Evolutionary conservation across 2,113 vertebrate species (phyloP), one percentile per base, ranked within the genome.

Genomic region (Bubalus kerabau): DNA sequence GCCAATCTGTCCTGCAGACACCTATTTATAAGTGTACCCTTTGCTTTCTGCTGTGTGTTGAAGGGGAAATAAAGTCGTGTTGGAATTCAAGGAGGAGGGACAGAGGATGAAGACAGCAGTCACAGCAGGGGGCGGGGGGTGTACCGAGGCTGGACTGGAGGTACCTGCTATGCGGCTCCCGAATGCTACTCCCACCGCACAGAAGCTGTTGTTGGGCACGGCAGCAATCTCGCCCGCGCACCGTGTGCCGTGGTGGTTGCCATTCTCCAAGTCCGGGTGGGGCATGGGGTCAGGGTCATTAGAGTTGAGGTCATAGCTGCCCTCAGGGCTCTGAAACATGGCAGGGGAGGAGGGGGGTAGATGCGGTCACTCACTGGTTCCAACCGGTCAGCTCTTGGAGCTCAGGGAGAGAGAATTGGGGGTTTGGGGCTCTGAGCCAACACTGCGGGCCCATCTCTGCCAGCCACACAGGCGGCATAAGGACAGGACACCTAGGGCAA

Each of bases 241-340:
- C 1, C 99, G 99, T 0, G 99, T 99, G n/a, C 99, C 99, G 0
- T 99, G 99, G 98, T 99, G 99, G 96, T 99, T 99, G 94, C 99
- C 99, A 0, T 99, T 99, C 96, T 98, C 99, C 80, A 98, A 87
- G 0, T 99, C 99, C 0, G 99, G 99, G 96, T 99, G 99, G 32
- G 99, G 99, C 99, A 99, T 99, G 9, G 99, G 99, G 98, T 99
- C 99, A 0, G 99, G 99, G 94, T 99, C 99, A 0, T 99, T 99
- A 50, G 99, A 99, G 98, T 99, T 99, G 94, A 99, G 98, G 98
- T 99, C 99, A 1, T 99, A 99, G 97, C 99, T 99, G 95, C 99
- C 99, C 92, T 99, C 99, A 0, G 99, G 99, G 98, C 99, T 99
- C 99, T 99, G 98, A 26, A 97, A 97, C 30, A 89, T 62, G 3